Base-by-base conservation (phyloP, 2,113 vertebrate species). In the human region DNA sequence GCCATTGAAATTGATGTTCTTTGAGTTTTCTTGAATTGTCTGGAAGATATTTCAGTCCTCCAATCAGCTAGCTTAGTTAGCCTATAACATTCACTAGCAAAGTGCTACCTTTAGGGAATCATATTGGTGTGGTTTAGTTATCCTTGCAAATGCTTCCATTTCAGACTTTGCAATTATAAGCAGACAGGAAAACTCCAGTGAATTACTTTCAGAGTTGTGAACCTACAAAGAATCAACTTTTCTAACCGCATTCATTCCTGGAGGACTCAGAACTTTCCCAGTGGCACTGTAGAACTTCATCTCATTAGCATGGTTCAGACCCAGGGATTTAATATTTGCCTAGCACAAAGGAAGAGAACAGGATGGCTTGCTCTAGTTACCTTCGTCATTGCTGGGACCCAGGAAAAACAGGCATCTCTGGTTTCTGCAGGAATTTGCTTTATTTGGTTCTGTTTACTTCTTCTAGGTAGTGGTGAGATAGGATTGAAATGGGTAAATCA, bases 1-100 rank as follows among this genome's bases (percentile, higher is more conserved):
- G 95, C 95, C 97, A 95, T n/a, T 94, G 97, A 96, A 97, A 97
- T 85, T 94, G 59, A 95, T 95, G 93, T 98, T 95, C 96, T 81
- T 7, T 93, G 72, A 93, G 87, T 91, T 97, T 89, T 76, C 94
- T 96, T 94, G 1, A 14, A 97, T 95, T 92, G 66, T 79, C 2
- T 20, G 22, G 25, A 81, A 97, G 97, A 96, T 8, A 10, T 86
- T 98, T 94, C 92, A 2, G 0, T 97, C 59, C 83, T 95, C 96
- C 79, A 97, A 94, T 98, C 84, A 80, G 32, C 48, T 95, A 94
- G 72, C 40, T 98, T 98, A 98, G 96, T 93, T 94, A 84, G 86
- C 64, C 57, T 55, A 18, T 94, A 89, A 75, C 3, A 0, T 90
- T 14, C 5, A 45, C 97, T 88, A 96, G 93, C 43, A 80, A 59